phyloP scores from a whole-genome alignment of 2,797 vertebrate species.

The Microcaecilia unicolor region DNA sequence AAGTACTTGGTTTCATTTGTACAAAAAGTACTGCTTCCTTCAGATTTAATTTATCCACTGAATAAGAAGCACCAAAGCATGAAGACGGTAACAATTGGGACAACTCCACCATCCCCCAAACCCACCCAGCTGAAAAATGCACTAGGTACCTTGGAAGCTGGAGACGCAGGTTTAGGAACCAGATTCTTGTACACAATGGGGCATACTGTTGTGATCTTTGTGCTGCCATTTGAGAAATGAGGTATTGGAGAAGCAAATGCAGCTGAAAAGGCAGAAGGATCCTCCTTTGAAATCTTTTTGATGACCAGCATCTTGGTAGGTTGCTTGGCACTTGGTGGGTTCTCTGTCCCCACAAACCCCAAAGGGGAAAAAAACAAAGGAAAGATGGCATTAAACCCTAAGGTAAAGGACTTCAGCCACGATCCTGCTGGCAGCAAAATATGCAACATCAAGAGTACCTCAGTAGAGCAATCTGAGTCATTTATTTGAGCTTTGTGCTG shows the following conservation, averaged over 20 bases:
- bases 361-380: slow-evolving; percentile 10
- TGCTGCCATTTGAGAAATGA: slow-evolving; percentile 83
- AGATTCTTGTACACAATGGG: slow-evolving; percentile 98
- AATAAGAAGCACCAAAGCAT: no score
- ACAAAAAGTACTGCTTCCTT: no score
- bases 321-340: slow-evolving; percentile 96
- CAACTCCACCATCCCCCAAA: no score
- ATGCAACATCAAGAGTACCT: not conserved
- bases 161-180: slow-evolving; percentile 89
- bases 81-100: no score
- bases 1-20: no score
- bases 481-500: not conserved
- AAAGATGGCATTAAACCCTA: slow-evolving; percentile 4
- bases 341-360: no score
- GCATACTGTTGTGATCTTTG: slow-evolving; percentile 79
- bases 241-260: slow-evolving; percentile 83
- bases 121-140: no score
- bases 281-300: slow-evolving; percentile 98
- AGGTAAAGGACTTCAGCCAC: not conserved
- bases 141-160: slow-evolving; percentile 95
- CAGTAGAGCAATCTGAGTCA: not conserved
- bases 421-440: no score
- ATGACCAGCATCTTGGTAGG: slow-evolving; percentile 98
- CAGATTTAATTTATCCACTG: no score
- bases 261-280: slow-evolving; percentile 89